These are phyloP conservation scores for Amyelois transitella DNA, from an alignment of 1,140 invertebrate species.

Conservation along the genomic window DNA sequence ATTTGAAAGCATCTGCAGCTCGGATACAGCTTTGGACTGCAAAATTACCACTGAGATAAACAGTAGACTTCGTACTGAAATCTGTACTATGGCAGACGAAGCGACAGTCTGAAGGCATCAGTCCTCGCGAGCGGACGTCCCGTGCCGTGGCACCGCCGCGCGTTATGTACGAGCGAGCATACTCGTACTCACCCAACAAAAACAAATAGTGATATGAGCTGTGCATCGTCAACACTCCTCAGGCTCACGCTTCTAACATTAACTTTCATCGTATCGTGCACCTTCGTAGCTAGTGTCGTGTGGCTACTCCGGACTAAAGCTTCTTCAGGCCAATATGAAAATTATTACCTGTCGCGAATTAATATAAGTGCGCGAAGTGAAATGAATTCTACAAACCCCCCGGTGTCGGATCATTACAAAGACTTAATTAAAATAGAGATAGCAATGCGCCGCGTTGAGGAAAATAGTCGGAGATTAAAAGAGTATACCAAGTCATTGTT, in stretches of 20 bases:
- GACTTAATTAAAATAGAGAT: constrained; percentile 74
- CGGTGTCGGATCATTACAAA: constrained; percentile 66
- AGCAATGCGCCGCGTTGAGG: constrained; percentile 68
- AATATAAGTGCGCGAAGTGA: constrained; percentile 60
- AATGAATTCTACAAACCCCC: constrained; percentile 39
- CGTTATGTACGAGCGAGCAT: constrained; percentile 58
- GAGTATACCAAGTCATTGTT: constrained; percentile 70
- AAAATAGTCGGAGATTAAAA: constrained; percentile 69
- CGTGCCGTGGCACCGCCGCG: constrained; percentile 20
- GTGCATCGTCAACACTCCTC: constrained; percentile 58
- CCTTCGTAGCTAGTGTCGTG: constrained; percentile 63
- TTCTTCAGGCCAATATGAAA: constrained; percentile 60
- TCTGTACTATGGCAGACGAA: constrained; percentile 6
- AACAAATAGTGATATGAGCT: constrained; percentile 73
- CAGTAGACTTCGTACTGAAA: constrained; percentile 27
- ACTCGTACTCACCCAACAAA: constrained; percentile 58
- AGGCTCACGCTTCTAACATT: constrained; percentile 61
- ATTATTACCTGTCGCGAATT: constrained; percentile 72
- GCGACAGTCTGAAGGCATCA: constrained; percentile 52
- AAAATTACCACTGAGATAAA: constrained; percentile 63
- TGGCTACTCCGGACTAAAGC: constrained; percentile 56
- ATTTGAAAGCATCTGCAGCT: constrained; percentile 65
- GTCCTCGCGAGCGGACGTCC: constrained; percentile 45
- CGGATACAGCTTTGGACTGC: constrained; percentile 55
- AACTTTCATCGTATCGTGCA: constrained; percentile 59